Percentiles rank a stretch among this genome's conserved stretches.
These are phyloP conservation scores for Hanleya hanleyi DNA, from an alignment of 2,888 invertebrate species.

Conservation along the genomic window DNA sequence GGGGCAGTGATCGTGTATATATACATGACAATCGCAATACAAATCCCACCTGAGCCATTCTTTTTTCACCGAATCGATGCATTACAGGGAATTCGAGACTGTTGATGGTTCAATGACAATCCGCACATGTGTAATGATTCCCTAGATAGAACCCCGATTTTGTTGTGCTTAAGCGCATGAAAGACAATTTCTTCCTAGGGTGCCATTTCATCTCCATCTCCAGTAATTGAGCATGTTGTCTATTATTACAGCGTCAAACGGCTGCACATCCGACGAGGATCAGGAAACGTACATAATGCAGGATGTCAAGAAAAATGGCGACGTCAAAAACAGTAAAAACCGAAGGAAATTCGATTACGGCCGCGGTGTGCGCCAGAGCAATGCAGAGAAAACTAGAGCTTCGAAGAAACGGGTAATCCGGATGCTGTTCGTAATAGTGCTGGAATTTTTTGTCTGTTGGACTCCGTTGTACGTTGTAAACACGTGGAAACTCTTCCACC, in stretches of 20 bases:
- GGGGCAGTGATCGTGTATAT: too few relatives aligned
- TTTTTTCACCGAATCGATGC: too few relatives aligned
- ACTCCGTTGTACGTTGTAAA: slow-evolving; percentile 88
- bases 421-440: slow-evolving; percentile 93
- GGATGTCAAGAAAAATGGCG: neutral
- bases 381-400: slow-evolving; percentile 85
- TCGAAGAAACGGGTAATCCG: slow-evolving; percentile 75
- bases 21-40: too few relatives aligned
- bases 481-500: slow-evolving; percentile 84
- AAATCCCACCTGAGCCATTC: too few relatives aligned
- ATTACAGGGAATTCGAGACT: too few relatives aligned
- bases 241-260: neutral
- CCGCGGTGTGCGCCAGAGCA: slow-evolving; percentile 76
- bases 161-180: too few relatives aligned
- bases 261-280: neutral
- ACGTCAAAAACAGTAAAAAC: neutral
- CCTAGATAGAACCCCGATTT: too few relatives aligned
- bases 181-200: too few relatives aligned
- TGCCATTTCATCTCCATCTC: too few relatives aligned
- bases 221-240: neutral
- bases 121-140: too few relatives aligned
- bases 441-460: slow-evolving; percentile 95
- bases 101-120: too few relatives aligned
- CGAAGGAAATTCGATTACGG: slow-evolving; percentile 9
- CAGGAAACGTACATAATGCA: slow-evolving; percentile 6